Percentiles rank a stretch among this genome's conserved stretches.
Evolutionary conservation across 2,888 invertebrate species (phyloP).

Genomic region (Amphiduros pacificus): DNA sequence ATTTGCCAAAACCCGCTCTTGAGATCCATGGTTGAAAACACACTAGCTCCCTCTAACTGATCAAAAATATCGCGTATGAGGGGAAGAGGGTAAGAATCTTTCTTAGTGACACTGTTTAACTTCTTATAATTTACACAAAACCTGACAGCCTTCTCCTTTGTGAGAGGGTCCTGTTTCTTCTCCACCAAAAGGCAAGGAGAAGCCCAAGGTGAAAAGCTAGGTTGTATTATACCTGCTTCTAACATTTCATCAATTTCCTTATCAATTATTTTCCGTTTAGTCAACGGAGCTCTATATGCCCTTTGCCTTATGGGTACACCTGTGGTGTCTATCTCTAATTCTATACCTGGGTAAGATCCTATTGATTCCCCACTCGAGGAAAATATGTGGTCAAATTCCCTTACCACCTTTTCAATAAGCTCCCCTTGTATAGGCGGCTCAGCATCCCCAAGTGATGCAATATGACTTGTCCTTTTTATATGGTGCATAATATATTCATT

Average conservation of each 20-base stretch:
- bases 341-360: neutral
- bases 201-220: conserved; percentile 8
- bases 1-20: conserved; percentile 24
- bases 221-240: conserved; percentile 3
- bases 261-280: neutral
- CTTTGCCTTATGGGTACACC: neutral
- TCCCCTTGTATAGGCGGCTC: too few species aligned
- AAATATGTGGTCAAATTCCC: too few species aligned
- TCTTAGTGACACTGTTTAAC: conserved; percentile 18
- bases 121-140: conserved; percentile 26
- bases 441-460: too few species aligned
- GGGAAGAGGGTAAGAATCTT: conserved; percentile 20
- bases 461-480: too few species aligned
- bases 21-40: conserved; percentile 24
- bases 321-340: neutral
- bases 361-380: neutral
- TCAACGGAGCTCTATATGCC: neutral
- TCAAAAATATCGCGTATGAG: conserved; percentile 29
- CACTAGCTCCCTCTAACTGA: conserved; percentile 13
- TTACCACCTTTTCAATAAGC: too few species aligned
- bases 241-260: conserved; percentile 8
- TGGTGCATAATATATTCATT: too few species aligned
- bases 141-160: neutral
- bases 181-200: conserved; percentile 4
- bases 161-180: conserved; percentile 2